These are phyloP conservation scores for Argyrosomus japonicus DNA, from an alignment of 2,113 vertebrate genomes.

Conservation along the genomic window DNA sequence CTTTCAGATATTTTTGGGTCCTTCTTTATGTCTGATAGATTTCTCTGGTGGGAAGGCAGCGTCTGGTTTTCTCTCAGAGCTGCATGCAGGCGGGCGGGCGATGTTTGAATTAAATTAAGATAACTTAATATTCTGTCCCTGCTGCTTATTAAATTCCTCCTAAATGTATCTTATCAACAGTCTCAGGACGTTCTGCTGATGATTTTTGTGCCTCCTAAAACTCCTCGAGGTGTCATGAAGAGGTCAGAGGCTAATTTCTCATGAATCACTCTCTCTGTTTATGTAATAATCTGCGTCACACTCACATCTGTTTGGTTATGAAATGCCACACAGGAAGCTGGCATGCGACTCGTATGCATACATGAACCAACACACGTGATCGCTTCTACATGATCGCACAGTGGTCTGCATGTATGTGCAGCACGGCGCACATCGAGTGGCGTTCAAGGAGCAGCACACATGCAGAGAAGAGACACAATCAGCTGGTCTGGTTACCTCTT, in stretches of 20 bases:
- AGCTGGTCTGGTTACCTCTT: neutral
- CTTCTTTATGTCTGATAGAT: neutral
- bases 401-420: slow-evolving; percentile 38
- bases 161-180: neutral
- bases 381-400: slow-evolving; percentile 52
- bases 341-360: slow-evolving; percentile 31
- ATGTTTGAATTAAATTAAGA: slow-evolving; percentile 39
- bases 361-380: slow-evolving; percentile 56
- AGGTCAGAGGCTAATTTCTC: slow-evolving; percentile 49
- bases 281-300: slow-evolving; percentile 75
- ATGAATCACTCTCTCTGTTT: slow-evolving; percentile 50
- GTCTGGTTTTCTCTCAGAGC: neutral
- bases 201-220: too few relatives aligned
- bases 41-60: neutral
- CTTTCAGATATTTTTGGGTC: neutral
- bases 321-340: slow-evolving; percentile 47
- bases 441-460: slow-evolving; percentile 26
- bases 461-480: neutral
- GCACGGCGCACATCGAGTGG: slow-evolving; percentile 1
- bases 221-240: slow-evolving; percentile 17
- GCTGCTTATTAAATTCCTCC: slow-evolving; percentile 25
- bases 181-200: neutral
- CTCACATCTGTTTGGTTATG: slow-evolving; percentile 68
- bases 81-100: slow-evolving; percentile 3
- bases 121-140: slow-evolving; percentile 55